Percentiles rank a stretch among this genome's conserved stretches.
Evolutionary conservation across 2,888 invertebrate species (phyloP).

Genomic region (Lobophora halterata): DNA sequence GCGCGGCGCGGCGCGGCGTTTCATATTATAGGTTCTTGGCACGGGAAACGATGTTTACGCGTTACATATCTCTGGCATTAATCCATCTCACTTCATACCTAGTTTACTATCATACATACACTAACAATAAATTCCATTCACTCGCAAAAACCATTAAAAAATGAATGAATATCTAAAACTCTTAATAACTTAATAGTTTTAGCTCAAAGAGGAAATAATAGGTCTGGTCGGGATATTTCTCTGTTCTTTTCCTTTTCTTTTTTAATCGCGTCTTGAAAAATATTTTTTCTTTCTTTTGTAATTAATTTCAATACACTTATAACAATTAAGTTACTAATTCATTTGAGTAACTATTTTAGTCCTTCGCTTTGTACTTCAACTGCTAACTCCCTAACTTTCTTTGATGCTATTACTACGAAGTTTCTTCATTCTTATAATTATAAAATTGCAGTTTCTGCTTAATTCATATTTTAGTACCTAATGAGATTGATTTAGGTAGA

Average conservation of each 20-base stretch:
- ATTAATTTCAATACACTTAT: conserved; percentile 3
- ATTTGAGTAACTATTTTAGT: neutral
- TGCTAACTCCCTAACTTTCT: too few relatives aligned
- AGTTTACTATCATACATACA: conserved; percentile 41
- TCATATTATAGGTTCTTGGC: conserved; percentile 41
- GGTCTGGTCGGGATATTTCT: neutral
- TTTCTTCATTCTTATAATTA: too few relatives aligned
- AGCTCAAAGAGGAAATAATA: conserved; percentile 14
- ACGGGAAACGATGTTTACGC: conserved; percentile 43
- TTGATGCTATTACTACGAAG: too few relatives aligned
- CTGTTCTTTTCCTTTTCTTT: neutral
- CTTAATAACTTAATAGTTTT: conserved; percentile 3
- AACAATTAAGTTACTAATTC: conserved; percentile 1
- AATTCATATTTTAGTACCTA: too few relatives aligned
- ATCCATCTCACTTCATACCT: conserved; percentile 42
- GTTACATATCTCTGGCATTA: conserved; percentile 46
- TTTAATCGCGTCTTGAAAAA: conserved; percentile 2
- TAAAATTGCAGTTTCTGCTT: too few relatives aligned
- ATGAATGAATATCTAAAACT: conserved; percentile 5
- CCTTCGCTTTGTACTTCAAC: neutral
- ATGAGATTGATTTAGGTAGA: neutral
- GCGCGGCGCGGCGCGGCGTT: conserved; percentile 32
- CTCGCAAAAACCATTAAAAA: conserved; percentile 6
- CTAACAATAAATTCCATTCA: conserved; percentile 42
- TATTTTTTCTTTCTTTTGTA: conserved; percentile 6